A percentile compares a stretch with the other conserved stretches of the same genome.
Evolutionary conservation across 2,797 vertebrate species (phyloP).

Genomic region (Rhabdomys pumilio): DNA sequence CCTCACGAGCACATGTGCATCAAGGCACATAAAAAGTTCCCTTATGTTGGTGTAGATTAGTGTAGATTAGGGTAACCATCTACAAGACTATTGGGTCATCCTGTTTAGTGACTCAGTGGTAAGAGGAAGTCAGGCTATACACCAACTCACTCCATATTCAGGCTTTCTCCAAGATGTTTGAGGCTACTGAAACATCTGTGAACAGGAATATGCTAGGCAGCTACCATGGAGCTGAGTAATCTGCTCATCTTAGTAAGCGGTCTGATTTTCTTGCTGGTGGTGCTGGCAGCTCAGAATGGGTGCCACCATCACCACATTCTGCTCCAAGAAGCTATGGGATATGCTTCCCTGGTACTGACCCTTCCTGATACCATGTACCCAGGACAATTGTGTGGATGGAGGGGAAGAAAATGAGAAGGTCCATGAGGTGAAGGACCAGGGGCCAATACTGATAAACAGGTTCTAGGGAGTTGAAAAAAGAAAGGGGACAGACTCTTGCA

Average conservation of each 20-base stretch:
- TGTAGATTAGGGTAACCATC: neutral
- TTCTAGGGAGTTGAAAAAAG: neutral
- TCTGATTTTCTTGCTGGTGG: neutral
- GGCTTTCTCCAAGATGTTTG: neutral
- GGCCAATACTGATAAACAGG: neutral
- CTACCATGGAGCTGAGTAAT: neutral
- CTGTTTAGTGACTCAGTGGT: neutral
- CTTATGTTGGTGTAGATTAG: neutral
- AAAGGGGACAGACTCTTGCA: neutral
- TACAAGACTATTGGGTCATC: too few species aligned
- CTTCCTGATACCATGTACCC: neutral
- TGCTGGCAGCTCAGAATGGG: neutral
- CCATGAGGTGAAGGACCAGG: neutral
- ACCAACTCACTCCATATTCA: neutral
- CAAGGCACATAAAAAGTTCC: neutral
- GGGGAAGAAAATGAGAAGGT: neutral
- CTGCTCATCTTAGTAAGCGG: neutral
- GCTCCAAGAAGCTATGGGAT: neutral
- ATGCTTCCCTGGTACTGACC: neutral
- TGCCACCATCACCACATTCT: neutral
- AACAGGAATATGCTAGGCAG: neutral
- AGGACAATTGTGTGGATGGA: neutral
- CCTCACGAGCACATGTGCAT: neutral
- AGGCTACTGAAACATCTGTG: neutral
- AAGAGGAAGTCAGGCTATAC: neutral